phyloP scores from a whole-genome alignment of 2,113 vertebrate genomes.

The Nicator chloris region DNA sequence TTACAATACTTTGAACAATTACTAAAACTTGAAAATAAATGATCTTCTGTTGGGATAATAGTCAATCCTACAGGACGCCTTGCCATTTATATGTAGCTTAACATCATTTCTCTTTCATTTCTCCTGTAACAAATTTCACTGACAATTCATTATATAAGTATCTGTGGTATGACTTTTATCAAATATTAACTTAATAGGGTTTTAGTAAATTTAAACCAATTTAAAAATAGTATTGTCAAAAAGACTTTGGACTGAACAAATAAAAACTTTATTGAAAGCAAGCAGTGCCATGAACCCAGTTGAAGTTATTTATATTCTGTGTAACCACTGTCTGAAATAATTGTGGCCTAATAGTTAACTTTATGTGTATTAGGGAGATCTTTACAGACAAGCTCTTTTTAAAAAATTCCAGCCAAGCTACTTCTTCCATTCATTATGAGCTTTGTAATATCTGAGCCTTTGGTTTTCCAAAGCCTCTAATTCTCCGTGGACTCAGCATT shows the following conservation, averaged over 20 bases:
- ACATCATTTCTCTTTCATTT: constrained; percentile 7
- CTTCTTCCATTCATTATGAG: not conserved
- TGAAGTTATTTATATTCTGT: not conserved
- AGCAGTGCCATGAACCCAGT: not conserved
- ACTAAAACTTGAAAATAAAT: constrained; percentile 22
- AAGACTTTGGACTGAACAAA: not conserved
- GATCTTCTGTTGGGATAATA: not conserved
- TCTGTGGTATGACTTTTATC: not conserved
- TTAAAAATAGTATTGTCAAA: not conserved
- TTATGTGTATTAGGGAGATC: not conserved
- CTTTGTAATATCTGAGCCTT: not conserved
- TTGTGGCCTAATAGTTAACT: not conserved
- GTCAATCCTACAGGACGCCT: not conserved
- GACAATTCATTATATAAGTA: not conserved
- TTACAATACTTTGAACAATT: not conserved
- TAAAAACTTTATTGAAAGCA: not conserved
- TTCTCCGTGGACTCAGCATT: not conserved
- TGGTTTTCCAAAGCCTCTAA: not conserved
- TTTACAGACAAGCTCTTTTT: not conserved
- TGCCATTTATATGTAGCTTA: not conserved
- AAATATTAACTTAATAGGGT: not conserved
- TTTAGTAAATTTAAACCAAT: not conserved
- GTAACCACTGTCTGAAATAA: not conserved
- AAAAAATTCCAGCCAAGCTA: not conserved
- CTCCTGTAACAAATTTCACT: not conserved